Conservation (phyloP, 2,797 vertebrate genomes). For the Telmatherina bonti region DNA sequence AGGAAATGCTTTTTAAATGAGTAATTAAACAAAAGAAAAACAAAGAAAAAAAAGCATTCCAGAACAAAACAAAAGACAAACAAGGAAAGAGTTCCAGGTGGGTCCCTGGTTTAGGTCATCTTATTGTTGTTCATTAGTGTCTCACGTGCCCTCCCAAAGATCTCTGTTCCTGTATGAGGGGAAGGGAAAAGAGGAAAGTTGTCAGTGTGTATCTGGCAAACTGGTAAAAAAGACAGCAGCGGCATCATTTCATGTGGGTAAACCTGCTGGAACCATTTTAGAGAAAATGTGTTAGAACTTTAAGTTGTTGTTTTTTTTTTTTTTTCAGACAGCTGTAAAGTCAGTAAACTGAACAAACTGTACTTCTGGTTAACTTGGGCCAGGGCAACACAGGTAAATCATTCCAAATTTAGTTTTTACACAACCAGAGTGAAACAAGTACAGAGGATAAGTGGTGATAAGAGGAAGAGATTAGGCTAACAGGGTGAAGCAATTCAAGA, state of each 20-base stretch:
- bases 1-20: conserved; percentile 41
- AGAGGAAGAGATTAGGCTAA: conserved; percentile 50
- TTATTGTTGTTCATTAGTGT: conserved; percentile 51
- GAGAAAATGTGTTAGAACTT: background rate
- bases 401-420: conserved; percentile 2
- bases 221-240: background rate
- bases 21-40: conserved; percentile 14
- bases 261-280: background rate
- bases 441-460: conserved; percentile 45
- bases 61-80: conserved; percentile 72
- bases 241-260: background rate
- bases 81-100: conserved; percentile 56
- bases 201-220: conserved; percentile 8
- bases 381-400: conserved; percentile 30
- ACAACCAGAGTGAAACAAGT: conserved; percentile 13
- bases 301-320: background rate
- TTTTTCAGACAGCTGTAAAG: background rate
- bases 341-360: background rate
- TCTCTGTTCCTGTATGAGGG: conserved; percentile 65
- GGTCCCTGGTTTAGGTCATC: conserved; percentile 76
- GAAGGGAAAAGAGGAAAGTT: conserved; percentile 14
- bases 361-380: conserved; percentile 2
- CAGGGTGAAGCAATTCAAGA: conserved; percentile 55
- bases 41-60: conserved; percentile 37
- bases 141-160: conserved; percentile 76